These are phyloP conservation scores for Oxystoma pomonae DNA, from an alignment of 2,888 invertebrate species.

Conservation along the genomic window DNA sequence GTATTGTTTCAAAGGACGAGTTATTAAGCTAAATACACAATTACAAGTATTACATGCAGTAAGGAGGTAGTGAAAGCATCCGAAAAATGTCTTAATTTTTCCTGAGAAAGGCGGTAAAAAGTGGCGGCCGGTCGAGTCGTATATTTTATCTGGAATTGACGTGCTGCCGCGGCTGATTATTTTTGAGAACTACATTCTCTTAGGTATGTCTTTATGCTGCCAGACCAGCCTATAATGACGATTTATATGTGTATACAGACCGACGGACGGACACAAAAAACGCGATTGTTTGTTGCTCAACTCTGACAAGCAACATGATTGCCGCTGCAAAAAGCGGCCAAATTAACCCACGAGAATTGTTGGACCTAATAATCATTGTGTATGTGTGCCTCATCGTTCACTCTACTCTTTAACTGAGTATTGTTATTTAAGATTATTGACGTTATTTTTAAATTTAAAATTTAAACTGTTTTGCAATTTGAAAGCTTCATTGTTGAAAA, in stretches of 20 bases:
- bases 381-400: too few species aligned
- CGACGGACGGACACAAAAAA: constrained; percentile 8
- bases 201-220: constrained; percentile 43
- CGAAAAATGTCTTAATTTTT: constrained; percentile 16
- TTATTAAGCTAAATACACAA: too few species aligned
- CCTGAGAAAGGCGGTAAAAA: constrained; percentile 1
- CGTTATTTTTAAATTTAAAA: too few species aligned
- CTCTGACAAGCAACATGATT: neutral
- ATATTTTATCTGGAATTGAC: constrained; percentile 44
- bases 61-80: constrained; percentile 2
- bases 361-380: too few species aligned
- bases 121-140: neutral
- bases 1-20: too few species aligned
- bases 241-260: constrained; percentile 39
- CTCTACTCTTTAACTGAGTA: too few species aligned
- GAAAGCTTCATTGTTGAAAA: too few species aligned
- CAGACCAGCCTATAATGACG: constrained; percentile 41
- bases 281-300: neutral
- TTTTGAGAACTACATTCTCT: constrained; percentile 45
- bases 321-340: neutral
- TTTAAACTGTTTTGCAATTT: too few species aligned
- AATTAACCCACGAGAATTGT: neutral
- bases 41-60: neutral
- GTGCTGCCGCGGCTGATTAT: constrained; percentile 42
- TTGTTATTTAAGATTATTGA: too few species aligned